Evolutionary conservation across 2,888 invertebrate genomes (phyloP), one percentile per base, ranked within the genome.

Genomic region (Piscicola geometra): DNA sequence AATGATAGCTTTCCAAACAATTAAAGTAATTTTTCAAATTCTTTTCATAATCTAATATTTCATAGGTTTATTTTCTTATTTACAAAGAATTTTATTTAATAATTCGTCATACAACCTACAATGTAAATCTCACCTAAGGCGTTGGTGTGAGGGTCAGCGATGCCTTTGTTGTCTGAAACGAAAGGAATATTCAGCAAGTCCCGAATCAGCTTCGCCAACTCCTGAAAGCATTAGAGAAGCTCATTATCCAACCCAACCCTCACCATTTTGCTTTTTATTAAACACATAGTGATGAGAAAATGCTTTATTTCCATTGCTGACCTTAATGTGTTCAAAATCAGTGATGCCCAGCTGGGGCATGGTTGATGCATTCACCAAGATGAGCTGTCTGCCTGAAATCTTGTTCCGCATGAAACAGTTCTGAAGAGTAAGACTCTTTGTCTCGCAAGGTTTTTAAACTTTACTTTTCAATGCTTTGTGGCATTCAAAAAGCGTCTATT

Each of bases 91-190:
- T 67, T 41, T 35, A 71, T 35, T n/a, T 21, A 41, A 30, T 28
- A 66, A 66, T 15, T 66, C 36, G 25, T 35, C 0, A 69, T 35
- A 3, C 30, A 25, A 1, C 1, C 1, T n/a, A n/a, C n/a, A n/a
- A n/a, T n/a, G n/a, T n/a, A n/a, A n/a, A n/a, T n/a, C 28, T 76
- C 79, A 83, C 84, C 84, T 69, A 83, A 75, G 28, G 82, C 81
- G 79, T 81, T 82, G 64, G 83, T 79, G 35, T 84, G 84, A 21
- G 84, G 83, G 35, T 83, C 76, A 15, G 83, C 82, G 41, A 85
- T 83, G 72, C 82, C 82, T 75, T 83, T 79, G 71, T 82, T 81
- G 83, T 83, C 84, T 75, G 82, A 81, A 30, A 83, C 83, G 60
- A 83, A 82, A 76, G 84, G 84, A 36, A 84, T 71, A 12, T 76